Percentiles rank a stretch among this genome's conserved stretches.
phyloP scores from a whole-genome alignment of 2,797 vertebrate species.

The Alectoris magna region DNA sequence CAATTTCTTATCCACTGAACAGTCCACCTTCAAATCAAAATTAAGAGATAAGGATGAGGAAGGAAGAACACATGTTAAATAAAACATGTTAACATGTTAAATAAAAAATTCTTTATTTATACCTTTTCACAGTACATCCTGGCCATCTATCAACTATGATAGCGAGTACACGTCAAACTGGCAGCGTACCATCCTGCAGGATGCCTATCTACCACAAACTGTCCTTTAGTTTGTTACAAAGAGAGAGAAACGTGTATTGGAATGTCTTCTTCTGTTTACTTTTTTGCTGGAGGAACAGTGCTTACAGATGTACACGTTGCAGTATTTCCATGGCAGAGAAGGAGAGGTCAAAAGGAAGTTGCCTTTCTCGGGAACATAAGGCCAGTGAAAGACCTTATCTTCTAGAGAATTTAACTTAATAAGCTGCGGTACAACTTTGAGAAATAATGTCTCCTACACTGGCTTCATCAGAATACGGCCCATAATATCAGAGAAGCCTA shows the following conservation, averaged over 20 bases:
- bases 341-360: background rate
- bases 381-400: background rate
- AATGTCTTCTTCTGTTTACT: background rate
- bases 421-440: background rate
- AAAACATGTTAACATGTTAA: background rate
- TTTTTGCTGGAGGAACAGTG: background rate
- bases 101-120: background rate
- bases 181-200: background rate
- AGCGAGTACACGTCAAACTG: background rate
- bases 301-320: background rate
- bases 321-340: background rate
- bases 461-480: background rate
- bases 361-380: background rate
- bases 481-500: background rate
- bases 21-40: too few relatives aligned
- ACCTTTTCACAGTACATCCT: background rate
- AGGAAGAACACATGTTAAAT: too few relatives aligned
- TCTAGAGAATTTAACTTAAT: background rate
- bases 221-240: background rate
- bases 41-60: too few relatives aligned
- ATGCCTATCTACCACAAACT: background rate
- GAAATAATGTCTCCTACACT: background rate
- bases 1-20: too few relatives aligned
- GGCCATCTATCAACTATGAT: background rate
- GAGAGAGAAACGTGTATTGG: background rate